Base-by-base conservation (phyloP, 1,140 invertebrate species). In the Neodiprion lecontei region DNA sequence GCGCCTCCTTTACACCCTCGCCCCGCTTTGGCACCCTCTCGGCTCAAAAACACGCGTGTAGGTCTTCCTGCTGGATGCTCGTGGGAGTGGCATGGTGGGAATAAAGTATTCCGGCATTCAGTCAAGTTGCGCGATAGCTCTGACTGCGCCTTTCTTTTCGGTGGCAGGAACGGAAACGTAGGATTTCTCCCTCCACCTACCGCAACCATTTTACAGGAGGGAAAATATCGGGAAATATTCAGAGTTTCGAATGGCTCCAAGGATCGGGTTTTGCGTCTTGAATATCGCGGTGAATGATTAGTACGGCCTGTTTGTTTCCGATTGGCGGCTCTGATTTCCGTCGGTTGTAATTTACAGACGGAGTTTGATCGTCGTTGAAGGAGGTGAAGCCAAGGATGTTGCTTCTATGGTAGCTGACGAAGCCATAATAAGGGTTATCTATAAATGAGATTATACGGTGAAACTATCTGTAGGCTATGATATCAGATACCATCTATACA, bases 1-100 rank as follows among this genome's bases (percentile, higher is more conserved):
- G 61, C 72, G 69, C 53, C 49, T 77, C 71, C 3, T 61, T 17
- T 61, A 17, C 53, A 61, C 53, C 53, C 28, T 40, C 28, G 28
- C 5, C 28, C 28, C 28, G 28, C 28, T 40, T 5, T 40, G 28
- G 28, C 28, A 40, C 28, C 28, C 1, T 40, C 28, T 5, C 8
- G n/a, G 53, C 53, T 17, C n/a, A 61, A 17, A 61, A 61, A 40
- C 28, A 40, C 28, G 28, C 28, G 28, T 40, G 28, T 40, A 40
- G 28, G 28, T 40, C 28, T 40, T 40, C 2, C 28, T 61, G n/a
- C 8, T 40, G 28, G 28, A 40, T 40, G 28, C 53, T 61, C n/a
- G 53, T 61, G 53, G 53, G 53, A 61, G 53, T 61, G 53, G 53
- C 53, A 61, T 5, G 53, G 7, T 1, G 53, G n/a, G 53, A 14